Base-by-base conservation (phyloP, 2,113 vertebrate species). In the Athene cunicularia region DNA sequence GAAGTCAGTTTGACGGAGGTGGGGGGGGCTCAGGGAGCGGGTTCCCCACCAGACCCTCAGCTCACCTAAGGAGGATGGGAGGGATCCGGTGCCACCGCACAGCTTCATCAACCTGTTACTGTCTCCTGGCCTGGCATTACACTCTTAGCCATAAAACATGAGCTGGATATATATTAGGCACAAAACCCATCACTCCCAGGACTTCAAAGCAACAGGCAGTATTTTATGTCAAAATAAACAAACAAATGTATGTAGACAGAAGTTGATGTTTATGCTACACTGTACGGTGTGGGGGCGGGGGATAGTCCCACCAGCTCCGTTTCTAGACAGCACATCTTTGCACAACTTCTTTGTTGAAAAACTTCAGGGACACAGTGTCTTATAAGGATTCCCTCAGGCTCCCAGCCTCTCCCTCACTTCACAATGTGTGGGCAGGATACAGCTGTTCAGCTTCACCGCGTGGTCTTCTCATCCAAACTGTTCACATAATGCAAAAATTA, bases 401-500 rank as follows among this genome's bases (percentile, higher is more conserved):
- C 32, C 80, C 58, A 70, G 80, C 86, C 97, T 97, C 91, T 97
- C 95, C 93, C 91, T 97, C 8, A 1, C 84, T 90, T 96, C 96
- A 27, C 66, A 30, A 89, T 96, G 93, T 94, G 95, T 97, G 95
- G 94, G 94, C 95, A 96, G 93, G 96, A 96, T 95, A 97, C 96
- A 97, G 94, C 97, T 95, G 97, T 93, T 95, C 95, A 76, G 77
- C 86, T 87, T 86, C 92, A n/a, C 86, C 81, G 93, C 94, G 0
- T 95, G 94, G 86, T 91, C 97, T 91, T 88, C 89, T 91, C 91
- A 95, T 94, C 93, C 95, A 89, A 75, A 94, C 80, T 82, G 76
- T 7, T 95, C 96, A 66, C 89, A 85, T 82, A 82, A 90, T 55
- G 71, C 86, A 95, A 80, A 97, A 94, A 94, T 93, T 87, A 87